Conservation (phyloP, 2,113 vertebrate genomes). For the Neolamprologus tretocephalus region DNA sequence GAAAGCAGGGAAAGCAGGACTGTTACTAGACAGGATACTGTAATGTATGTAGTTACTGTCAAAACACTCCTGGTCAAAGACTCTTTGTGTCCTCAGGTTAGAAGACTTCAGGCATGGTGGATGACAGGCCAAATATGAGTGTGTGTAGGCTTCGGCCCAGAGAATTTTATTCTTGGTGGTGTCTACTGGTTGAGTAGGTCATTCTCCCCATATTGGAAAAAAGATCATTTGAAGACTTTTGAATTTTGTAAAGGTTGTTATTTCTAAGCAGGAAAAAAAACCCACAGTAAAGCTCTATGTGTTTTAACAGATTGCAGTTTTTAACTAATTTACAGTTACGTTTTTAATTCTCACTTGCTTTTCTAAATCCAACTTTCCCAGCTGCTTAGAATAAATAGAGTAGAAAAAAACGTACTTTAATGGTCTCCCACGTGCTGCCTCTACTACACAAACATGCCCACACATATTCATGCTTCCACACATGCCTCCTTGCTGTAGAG, state of each 20-base stretch:
- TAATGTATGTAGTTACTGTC: slow-evolving; percentile 52
- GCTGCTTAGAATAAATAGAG: slow-evolving; percentile 44
- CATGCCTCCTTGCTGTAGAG: slow-evolving; percentile 21
- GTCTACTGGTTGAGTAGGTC: background rate
- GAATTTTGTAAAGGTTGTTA: background rate
- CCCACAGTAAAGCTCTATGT: background rate
- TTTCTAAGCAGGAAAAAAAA: fast-evolving
- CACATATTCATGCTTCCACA: background rate
- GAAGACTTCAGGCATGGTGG: slow-evolving; percentile 31
- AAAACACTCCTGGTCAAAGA: slow-evolving; percentile 62
- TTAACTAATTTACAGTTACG: background rate
- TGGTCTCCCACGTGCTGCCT: slow-evolving; percentile 25
- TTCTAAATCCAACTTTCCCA: slow-evolving; percentile 15
- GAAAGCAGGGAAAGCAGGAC: slow-evolving; percentile 7
- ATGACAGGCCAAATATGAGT: slow-evolving; percentile 18
- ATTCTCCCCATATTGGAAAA: background rate
- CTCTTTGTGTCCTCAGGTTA: slow-evolving; percentile 48
- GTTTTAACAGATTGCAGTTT: background rate
- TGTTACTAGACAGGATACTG: slow-evolving; percentile 23
- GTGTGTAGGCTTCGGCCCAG: slow-evolving; percentile 12
- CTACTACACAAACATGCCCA: slow-evolving; percentile 38
- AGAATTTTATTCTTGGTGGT: background rate
- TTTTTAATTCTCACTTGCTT: background rate
- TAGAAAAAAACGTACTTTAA: slow-evolving; percentile 8
- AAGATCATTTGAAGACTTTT: background rate